Base-by-base conservation (phyloP, 2,113 vertebrate genomes). In the Mobula birostris region DNA sequence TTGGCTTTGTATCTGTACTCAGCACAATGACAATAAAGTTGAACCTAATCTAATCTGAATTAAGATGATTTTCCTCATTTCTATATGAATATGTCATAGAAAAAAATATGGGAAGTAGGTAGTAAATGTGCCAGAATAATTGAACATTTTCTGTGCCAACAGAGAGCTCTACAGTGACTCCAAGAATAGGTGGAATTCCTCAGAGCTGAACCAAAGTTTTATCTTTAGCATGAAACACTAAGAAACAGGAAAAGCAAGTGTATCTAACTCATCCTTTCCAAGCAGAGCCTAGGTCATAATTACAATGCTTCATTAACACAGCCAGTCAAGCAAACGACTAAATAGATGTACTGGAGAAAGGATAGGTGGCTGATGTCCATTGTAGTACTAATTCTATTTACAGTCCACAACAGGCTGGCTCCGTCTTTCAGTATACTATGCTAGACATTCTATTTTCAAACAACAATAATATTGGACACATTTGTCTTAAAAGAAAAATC, bases 101-200 rank as follows among this genome's bases (percentile, higher is more conserved):
- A 21, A 4, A 63, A 56, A 87, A 7, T 7, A 2, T 68, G 29
- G 85, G 61, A 77, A 17, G 66, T n/a, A 68, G 66, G 14, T n/a
- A 66, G 61, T 32, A 66, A 66, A 66, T 90, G 29, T 90, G 61
- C 85, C n/a, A 48, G 48, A 48, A 48, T 48, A 48, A 48, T 48
- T 66, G 85, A 29, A 90, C 29, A 90, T 68, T 66, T 17, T 66
- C 85, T 90, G 85, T n/a, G 85, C 85, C 66, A 61, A 90, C 32
- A 90, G 85, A 88, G 85, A 90, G 85, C n/a, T 90, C 85, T 90
- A 90, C 61, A 90, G 61, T 90, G 85, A 90, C 61, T 66, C 85
- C 85, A 90, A 66, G 29, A 90, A 90, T 90, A 68, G 85, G 29
- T 36, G 85, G 61, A 68, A 88, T 88, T 58, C 58, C 85, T 68